Evolutionary conservation across 2,113 vertebrate genomes (phyloP).

Genomic region (Morone saxatilis): DNA sequence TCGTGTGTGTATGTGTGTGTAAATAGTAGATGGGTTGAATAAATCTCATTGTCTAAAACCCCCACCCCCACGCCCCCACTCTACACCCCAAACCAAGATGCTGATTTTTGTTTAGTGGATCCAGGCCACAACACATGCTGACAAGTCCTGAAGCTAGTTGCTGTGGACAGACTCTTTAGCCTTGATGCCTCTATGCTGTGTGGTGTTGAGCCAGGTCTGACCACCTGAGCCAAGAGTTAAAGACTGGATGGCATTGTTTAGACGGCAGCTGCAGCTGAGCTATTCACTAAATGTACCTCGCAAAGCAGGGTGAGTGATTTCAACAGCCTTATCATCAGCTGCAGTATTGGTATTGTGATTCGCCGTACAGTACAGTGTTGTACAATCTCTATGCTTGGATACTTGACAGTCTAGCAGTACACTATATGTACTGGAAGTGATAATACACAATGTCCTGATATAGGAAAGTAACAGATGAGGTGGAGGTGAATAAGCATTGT

Average conservation of each 20-base stretch:
- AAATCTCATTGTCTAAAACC: constrained; percentile 29
- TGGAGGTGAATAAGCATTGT: background rate
- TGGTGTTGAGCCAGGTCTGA: constrained; percentile 40
- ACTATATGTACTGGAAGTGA: constrained; percentile 3
- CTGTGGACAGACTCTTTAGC: constrained; percentile 34
- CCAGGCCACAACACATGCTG: background rate
- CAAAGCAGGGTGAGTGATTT: constrained; percentile 21
- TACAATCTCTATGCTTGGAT: constrained; percentile 18
- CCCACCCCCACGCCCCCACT: background rate
- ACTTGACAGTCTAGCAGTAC: background rate
- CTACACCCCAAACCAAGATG: constrained; percentile 2
- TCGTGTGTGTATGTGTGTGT: constrained; percentile 32
- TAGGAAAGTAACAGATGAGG: background rate
- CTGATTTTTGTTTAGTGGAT: constrained; percentile 29
- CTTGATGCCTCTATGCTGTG: constrained; percentile 41
- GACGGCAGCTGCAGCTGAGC: constrained; percentile 46
- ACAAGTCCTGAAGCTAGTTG: background rate
- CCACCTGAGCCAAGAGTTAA: constrained; percentile 59
- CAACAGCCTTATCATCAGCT: constrained; percentile 16
- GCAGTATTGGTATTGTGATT: background rate
- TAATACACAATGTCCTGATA: background rate
- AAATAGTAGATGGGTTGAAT: constrained; percentile 33
- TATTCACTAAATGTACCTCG: constrained; percentile 24
- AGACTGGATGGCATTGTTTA: constrained; percentile 54
- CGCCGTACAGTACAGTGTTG: background rate